phyloP scores from a whole-genome alignment of 2,888 invertebrate genomes.

The Microctonus brassicae region DNA sequence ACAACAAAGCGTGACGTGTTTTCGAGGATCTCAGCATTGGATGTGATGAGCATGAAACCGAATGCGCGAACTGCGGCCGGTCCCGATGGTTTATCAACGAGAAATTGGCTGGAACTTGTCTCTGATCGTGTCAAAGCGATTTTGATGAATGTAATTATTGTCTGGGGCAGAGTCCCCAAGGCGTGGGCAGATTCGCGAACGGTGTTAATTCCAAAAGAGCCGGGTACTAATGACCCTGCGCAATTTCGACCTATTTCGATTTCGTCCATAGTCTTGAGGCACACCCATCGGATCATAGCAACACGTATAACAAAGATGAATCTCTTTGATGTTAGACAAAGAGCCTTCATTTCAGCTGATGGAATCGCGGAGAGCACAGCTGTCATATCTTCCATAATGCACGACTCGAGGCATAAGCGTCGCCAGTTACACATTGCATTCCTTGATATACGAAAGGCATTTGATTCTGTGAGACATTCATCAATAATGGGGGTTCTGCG shows the following conservation, averaged over 20 bases:
- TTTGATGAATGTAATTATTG: constrained; percentile 27
- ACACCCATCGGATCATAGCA: constrained; percentile 36
- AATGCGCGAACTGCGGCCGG: constrained; percentile 27
- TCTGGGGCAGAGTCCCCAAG: neutral
- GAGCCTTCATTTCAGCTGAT: constrained; percentile 44
- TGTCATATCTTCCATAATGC: constrained; percentile 51
- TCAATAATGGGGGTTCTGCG: neutral
- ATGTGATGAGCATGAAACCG: neutral
- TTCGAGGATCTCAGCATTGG: neutral
- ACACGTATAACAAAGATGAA: neutral
- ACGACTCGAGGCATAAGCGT: neutral
- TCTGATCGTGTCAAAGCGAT: neutral
- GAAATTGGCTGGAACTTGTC: neutral
- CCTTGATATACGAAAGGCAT: constrained; percentile 33
- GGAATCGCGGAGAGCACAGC: constrained; percentile 59
- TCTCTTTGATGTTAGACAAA: constrained; percentile 33
- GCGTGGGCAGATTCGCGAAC: constrained; percentile 33
- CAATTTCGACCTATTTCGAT: constrained; percentile 42
- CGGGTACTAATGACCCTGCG: constrained; percentile 10
- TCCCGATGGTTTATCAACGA: constrained; percentile 21
- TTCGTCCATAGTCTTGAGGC: constrained; percentile 34
- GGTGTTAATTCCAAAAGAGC: constrained; percentile 39
- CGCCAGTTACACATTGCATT: constrained; percentile 37
- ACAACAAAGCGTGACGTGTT: too few relatives aligned
- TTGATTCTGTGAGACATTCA: constrained; percentile 31